Percentiles rank a stretch among this genome's conserved stretches.
phyloP scores from a whole-genome alignment of 2,797 vertebrate genomes.

The Gymnopithys bicolor region DNA sequence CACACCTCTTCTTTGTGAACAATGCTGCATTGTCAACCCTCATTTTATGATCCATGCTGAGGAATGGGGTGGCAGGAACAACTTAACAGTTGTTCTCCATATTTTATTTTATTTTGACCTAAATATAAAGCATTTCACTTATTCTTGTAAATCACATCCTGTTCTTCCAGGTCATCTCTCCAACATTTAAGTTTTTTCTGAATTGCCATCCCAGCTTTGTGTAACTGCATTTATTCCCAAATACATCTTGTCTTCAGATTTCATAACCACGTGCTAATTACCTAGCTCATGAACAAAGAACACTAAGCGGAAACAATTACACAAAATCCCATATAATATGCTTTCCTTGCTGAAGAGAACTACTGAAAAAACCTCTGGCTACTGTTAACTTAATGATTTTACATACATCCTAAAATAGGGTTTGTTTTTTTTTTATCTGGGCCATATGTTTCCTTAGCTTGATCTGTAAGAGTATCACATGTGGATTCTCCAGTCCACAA shows the following conservation, averaged over 20 bases:
- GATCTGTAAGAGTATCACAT: background rate
- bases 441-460: conserved; percentile 1
- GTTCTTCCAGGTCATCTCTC: background rate
- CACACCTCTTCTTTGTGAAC: background rate
- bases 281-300: background rate
- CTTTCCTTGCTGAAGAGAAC: background rate
- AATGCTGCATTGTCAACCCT: background rate
- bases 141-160: background rate
- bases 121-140: background rate
- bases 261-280: background rate
- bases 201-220: background rate
- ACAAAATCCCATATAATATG: background rate
- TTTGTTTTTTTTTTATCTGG: background rate
- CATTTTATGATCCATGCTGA: background rate
- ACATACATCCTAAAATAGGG: background rate
- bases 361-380: background rate
- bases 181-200: background rate
- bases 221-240: background rate
- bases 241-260: background rate
- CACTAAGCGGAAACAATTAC: background rate
- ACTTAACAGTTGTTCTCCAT: background rate
- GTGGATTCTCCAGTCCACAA: background rate
- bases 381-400: background rate
- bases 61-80: background rate
- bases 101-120: background rate